Evolutionary conservation across 2,113 vertebrate genomes (phyloP), one percentile per base, ranked within the genome.

Genomic region (Eptatretus burgeri): DNA sequence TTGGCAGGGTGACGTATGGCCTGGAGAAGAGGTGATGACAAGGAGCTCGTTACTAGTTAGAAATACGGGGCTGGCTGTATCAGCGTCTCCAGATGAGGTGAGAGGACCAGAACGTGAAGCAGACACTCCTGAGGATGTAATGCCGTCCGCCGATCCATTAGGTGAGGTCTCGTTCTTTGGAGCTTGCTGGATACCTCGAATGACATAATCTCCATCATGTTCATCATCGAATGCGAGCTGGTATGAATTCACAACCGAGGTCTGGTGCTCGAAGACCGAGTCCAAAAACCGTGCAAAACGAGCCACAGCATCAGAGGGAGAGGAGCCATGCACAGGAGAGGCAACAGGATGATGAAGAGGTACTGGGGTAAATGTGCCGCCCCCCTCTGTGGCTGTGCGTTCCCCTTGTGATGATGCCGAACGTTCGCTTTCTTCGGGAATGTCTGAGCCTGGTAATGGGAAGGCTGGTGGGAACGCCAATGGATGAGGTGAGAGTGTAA

Each of bases 251-350:
- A 85, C 78, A 68, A 86, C 81, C 1, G 89, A 91, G 20, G 85
- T 80, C 73, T 81, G 81, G 72, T 84, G 86, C 74, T 81, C 82
- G 74, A 98, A 96, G 64, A 98, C 79, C 70, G 85, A 89, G 78
- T 96, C 91, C 63, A 98, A 83, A 74, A 94, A 96, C 72, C 95
- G 87, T 0, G 91, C 87, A 1, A 98, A 98, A 72, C 95, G 88
- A 73, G 94, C 72, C 64, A 98, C 89, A 16, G 86, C 84, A n/a
- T 87, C 85, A 65, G 87, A 94, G 71, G 89, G 85, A 0, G 75
- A 78, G 1, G n/a, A 60, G 51, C 75, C 72, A n/a, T 74, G 71
- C 68, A 72, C 74, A 0, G 79, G 78, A 9, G 77, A 76, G 60
- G 74, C 74, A 13, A 72, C 73, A 11, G 74, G 27, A 3, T 41